phyloP scores from a whole-genome alignment of 2,113 vertebrate genomes.

The Cynoglossus semilaevis region DNA sequence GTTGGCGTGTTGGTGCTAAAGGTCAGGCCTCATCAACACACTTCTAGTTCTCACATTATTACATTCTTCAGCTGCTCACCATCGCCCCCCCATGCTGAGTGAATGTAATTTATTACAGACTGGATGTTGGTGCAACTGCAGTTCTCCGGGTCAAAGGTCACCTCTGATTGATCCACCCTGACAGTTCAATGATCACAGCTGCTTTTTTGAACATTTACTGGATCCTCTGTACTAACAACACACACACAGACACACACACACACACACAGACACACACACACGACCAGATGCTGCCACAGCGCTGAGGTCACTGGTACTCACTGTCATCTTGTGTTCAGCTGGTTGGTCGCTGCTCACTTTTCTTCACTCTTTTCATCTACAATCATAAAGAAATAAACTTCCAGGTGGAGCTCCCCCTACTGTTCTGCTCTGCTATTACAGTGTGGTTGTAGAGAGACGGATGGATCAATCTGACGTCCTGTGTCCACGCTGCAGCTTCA shows the following conservation, averaged over 20 bases:
- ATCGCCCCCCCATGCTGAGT: slow-evolving; percentile 1
- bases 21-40: background rate
- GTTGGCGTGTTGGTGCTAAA: too few species aligned
- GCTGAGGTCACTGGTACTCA: slow-evolving; percentile 43
- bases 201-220: too few species aligned
- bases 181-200: slow-evolving; percentile 1
- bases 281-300: too few species aligned
- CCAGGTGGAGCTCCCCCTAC: slow-evolving; percentile 5
- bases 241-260: background rate
- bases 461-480: slow-evolving; percentile 17
- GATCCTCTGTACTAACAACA: too few species aligned
- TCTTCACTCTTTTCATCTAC: slow-evolving; percentile 42
- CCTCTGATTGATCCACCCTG: background rate
- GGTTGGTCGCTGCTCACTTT: slow-evolving; percentile 49
- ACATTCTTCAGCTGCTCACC: slow-evolving; percentile 22
- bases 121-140: background rate
- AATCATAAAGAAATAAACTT: slow-evolving; percentile 23
- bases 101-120: slow-evolving; percentile 2
- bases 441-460: background rate
- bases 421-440: slow-evolving; percentile 12
- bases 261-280: background rate
- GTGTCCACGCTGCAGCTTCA: slow-evolving; percentile 51
- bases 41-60: slow-evolving; percentile 8
- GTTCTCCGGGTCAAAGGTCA: slow-evolving; percentile 7
- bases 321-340: slow-evolving; percentile 61